Base-by-base conservation (phyloP, 64 coral and sea anemone genomes). In the Astreopora myriophthalma region DNA sequence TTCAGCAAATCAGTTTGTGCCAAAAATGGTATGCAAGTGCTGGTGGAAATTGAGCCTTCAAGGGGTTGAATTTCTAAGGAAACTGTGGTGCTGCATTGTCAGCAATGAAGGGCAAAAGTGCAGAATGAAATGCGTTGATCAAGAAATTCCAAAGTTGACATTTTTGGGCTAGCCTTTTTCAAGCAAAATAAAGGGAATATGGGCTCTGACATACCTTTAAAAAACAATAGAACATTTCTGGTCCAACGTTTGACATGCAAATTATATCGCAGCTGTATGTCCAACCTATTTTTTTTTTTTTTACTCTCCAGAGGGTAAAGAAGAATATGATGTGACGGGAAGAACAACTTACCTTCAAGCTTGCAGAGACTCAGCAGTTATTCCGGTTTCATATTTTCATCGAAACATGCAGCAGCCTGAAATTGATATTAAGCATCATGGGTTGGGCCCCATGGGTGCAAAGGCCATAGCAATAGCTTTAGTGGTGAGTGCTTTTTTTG, bases 271-370 rank as follows among this genome's bases (percentile, higher is more conserved):
- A 3, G 9, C 24, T 55, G 13, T 19, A 14, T 46, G 5, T 46
- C 9, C 48, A 8, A 58, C 10, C 39, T 76, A 13, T 55, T 0
- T 29, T 9, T 14, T 48, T 0, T 49, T 78, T 51, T 51, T 73
- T 17, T 16, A 36, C 17, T 36, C 27, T 52, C 48, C 20, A 99
- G 97, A 99, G 42, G 75, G 87, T 10, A 99, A 99, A 96, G 97
- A 99, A 67, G 97, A 99, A 30, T 99, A 96, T 91, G 97, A 99
- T 80, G 90, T 99, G 1, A 99, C 94, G 16, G 97, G 97, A 69
- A 95, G 87, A 63, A 87, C 90, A 16, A 95, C 97, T 10, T 99
- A 99, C 67, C 61, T 99, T 20, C 97, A 99, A 77, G 97, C 97
- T 40, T 99, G 94, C 27, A 61, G 82, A n/a, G 90, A 93, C 1